Conservation (phyloP, 2,113 vertebrate species). For the Rhabdornis inornatus region DNA sequence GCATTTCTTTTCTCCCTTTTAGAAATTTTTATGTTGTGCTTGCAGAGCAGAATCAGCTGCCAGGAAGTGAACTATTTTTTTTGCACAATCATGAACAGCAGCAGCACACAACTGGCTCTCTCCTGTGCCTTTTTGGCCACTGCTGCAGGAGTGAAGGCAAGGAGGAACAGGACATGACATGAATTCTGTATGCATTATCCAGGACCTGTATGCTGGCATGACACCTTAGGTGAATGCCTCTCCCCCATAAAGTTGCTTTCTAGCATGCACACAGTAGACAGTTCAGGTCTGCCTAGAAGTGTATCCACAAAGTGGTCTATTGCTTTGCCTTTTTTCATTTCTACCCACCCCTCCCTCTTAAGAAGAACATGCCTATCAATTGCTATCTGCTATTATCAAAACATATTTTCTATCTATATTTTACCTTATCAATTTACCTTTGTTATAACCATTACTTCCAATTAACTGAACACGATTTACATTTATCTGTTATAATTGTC, state of each 20-base stretch:
- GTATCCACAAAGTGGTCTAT: not conserved
- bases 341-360: not conserved
- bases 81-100: not conserved
- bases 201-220: not conserved
- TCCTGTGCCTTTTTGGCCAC: not conserved
- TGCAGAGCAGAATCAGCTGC: not conserved
- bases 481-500: not conserved
- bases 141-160: not conserved
- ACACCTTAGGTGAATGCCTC: not conserved
- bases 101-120: not conserved
- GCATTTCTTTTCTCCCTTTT: constrained; percentile 30
- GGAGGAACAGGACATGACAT: not conserved
- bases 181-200: not conserved
- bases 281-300: not conserved
- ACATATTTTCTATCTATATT: not conserved
- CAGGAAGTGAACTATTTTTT: not conserved
- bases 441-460: not conserved
- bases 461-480: not conserved
- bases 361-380: not conserved
- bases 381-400: not conserved
- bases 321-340: not conserved
- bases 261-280: accelerated
- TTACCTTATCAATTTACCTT: not conserved
- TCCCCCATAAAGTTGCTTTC: not conserved
- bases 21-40: not conserved